Base-by-base conservation (phyloP, 2,888 invertebrate species). In the Ectemnius cavifrons region DNA sequence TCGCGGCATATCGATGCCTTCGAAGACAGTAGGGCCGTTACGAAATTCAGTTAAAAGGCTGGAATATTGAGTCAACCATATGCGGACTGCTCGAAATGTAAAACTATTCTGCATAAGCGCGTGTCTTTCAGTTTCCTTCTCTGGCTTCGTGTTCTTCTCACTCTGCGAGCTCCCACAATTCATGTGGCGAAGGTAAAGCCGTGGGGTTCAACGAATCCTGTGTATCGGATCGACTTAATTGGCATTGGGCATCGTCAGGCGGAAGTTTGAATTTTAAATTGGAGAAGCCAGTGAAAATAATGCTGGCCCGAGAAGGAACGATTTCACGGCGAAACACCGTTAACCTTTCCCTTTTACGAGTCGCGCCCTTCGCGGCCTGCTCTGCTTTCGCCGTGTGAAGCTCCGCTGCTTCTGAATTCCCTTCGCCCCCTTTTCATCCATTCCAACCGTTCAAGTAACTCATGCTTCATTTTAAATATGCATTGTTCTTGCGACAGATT, bases 211-310 rank as follows among this genome's bases (percentile, higher is more conserved):
- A 77, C 52, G 80, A 60, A 60, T 73, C 73, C 46, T 56, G 14
- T 57, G 28, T 37, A 56, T 67, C 45, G 69, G 46, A 61, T 63
- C 70, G 78, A 73, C 60, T 80, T 82, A 80, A 82, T 82, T 80
- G 77, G 56, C 80, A 69, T 79, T 52, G 71, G 16, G 72, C 71
- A 77, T 79, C 70, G 64, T 47, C 63, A 49, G 37, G 59, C 73
- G 71, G 71, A 78, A 67, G 73, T 72, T 80, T 80, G 80, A 80
- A 81, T 80, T 82, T 82, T 74, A 82, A 81, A 82, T 81, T 14
- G 67, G 37, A 27, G 47, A 20, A 16, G 49, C 49, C 58, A 52
- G 59, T 61, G 61, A 73, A 76, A 74, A 66, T 59, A 64, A 74
- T n/a, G 62, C 56, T 8, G 4, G 2, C 23, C 3, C 28, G 13